Evolutionary conservation across 2,797 vertebrate genomes (phyloP), one percentile per base, ranked within the genome.

Genomic region (Semotilus atromaculatus): DNA sequence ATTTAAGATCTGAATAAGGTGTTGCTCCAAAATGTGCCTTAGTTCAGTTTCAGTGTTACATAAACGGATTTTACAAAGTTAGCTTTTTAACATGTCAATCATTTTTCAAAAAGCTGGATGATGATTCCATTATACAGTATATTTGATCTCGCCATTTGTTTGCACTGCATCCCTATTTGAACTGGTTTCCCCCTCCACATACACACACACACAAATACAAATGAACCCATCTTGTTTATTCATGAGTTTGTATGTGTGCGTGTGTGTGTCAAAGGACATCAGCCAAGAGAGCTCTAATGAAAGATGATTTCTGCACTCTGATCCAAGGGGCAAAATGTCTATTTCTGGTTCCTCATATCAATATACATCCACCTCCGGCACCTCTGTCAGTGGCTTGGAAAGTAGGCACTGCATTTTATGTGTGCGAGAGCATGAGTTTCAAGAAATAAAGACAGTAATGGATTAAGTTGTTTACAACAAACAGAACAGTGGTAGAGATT

Each of bases 301-400:
- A 85, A 89, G 85, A 89, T 90, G 90, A 91, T 92, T 92, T 86
- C 88, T 88, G 71, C 64, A 82, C 81, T 91, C 76, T 87, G 88
- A 89, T 89, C 93, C 91, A 70, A 34, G 79, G 92, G 92, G 89
- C 85, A 89, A 91, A 92, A 91, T 85, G 40, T 92, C 91, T 94
- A 94, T 93, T 93, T 92, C 88, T 90, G 92, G 89, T 85, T 45
- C 10, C 76, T 80, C 82, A 81, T 90, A 91, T 94, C 92, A 90
- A 92, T 93, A 91, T 14, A 66, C 87, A 87, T 89, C 80, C 84
- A 85, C 82, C 84, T 5, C 75, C 81, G 87, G 89, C 78, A 38
- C 88, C 80, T 88, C 84, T 3, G 36, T 89, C 72, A 77, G 60
- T 86, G 70, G 86, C 84, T 88, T 88, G 58, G 58, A 90, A 86